These are phyloP conservation scores for Drosophila pseudotalamancana DNA, from an alignment of 2,888 invertebrate species.

Conservation along the genomic window DNA sequence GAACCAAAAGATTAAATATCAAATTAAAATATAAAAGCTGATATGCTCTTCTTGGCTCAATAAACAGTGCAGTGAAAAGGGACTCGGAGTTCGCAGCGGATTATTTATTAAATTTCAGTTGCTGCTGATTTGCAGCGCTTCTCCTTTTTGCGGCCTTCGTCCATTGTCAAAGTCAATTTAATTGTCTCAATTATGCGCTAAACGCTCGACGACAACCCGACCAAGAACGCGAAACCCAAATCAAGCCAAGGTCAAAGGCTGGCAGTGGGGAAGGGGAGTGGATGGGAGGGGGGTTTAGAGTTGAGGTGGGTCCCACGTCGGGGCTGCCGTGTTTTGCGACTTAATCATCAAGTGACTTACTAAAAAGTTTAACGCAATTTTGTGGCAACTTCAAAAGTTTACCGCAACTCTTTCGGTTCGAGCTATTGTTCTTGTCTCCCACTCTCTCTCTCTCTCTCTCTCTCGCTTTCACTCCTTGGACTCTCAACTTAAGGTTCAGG, in stretches of 20 bases:
- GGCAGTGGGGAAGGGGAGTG: not conserved
- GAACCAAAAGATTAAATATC: too few relatives aligned
- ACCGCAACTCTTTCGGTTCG: constrained; percentile 51
- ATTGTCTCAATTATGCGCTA: constrained; percentile 78
- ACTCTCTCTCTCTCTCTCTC: not conserved
- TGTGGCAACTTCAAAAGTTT: constrained; percentile 76
- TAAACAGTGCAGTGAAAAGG: not conserved
- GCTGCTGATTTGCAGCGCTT: constrained; percentile 61
- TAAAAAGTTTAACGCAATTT: constrained; percentile 75
- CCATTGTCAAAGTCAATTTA: constrained; percentile 77
- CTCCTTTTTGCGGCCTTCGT: constrained; percentile 19
- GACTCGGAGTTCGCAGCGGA: constrained; percentile 4
- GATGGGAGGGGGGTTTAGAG: not conserved
- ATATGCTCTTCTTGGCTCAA: not conserved
- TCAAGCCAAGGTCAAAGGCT: constrained; percentile 59
- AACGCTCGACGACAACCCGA: constrained; percentile 51
- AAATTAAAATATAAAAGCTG: not conserved
- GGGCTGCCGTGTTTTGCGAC: constrained; percentile 23
- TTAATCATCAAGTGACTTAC: constrained; percentile 74
- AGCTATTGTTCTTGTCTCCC: not conserved
- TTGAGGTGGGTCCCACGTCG: not conserved
- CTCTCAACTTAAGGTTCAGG: too few relatives aligned
- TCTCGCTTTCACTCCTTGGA: too few relatives aligned
- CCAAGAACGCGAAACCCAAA: constrained; percentile 53
- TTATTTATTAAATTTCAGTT: constrained; percentile 69